A percentile compares a stretch with the other conserved stretches of the same genome.
Conservation (phyloP, 1,140 invertebrate species). For the Ceratosolen solmsi region DNA sequence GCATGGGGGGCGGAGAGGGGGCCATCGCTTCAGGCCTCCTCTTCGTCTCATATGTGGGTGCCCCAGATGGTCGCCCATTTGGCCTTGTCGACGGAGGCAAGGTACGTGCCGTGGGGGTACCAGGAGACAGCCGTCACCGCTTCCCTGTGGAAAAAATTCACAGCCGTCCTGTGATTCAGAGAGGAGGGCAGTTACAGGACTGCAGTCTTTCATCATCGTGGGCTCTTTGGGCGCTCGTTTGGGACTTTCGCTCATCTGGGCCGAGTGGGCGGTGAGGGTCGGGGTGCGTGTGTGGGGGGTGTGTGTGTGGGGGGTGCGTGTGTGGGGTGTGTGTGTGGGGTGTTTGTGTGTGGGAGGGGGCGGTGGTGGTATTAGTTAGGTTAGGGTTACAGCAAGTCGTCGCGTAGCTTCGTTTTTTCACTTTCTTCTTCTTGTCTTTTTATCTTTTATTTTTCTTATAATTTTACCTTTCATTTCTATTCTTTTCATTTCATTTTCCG, state of each 20-base stretch:
- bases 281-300: too few relatives aligned
- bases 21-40: slow-evolving; percentile 15
- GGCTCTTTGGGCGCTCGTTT: background rate
- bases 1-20: background rate
- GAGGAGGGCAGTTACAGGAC: slow-evolving; percentile 21
- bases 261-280: background rate
- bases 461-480: too few relatives aligned
- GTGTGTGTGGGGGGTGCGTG: too few relatives aligned
- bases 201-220: background rate
- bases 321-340: too few relatives aligned
- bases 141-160: slow-evolving; percentile 77
- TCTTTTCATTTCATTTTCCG: too few relatives aligned
- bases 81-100: slow-evolving; percentile 91
- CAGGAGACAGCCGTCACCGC: slow-evolving; percentile 92
- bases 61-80: slow-evolving; percentile 91
- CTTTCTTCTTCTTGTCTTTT: too few relatives aligned
- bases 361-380: too few relatives aligned
- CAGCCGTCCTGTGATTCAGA: slow-evolving; percentile 52
- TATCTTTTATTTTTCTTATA: too few relatives aligned
- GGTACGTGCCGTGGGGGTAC: slow-evolving; percentile 87
- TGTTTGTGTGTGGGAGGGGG: too few relatives aligned
- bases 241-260: background rate
- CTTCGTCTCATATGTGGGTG: slow-evolving; percentile 71
- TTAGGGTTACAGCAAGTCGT: too few relatives aligned
- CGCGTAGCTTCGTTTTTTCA: too few relatives aligned